These are phyloP conservation scores for Spea hammondii DNA, from an alignment of 2,797 vertebrate genomes.

Conservation along the genomic window DNA sequence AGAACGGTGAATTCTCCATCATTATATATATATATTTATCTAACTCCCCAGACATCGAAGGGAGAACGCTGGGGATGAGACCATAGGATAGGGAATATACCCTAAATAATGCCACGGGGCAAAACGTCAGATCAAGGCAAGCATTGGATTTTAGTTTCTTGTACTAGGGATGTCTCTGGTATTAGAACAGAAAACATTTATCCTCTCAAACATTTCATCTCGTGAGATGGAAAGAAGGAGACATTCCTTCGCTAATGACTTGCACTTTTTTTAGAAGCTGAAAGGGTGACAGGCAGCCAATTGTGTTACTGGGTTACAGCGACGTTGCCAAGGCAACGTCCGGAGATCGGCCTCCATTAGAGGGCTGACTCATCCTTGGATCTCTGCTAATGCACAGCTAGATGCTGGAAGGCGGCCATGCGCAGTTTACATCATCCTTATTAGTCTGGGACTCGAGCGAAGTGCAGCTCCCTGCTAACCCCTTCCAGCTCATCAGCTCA, in stretches of 20 bases:
- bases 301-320: slow-evolving; percentile 52
- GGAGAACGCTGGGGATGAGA: no score
- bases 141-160: no score
- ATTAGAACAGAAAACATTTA: background rate
- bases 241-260: slow-evolving; percentile 51
- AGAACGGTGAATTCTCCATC: no score
- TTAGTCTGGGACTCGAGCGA: slow-evolving; percentile 23
- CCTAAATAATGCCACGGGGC: no score
- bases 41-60: no score
- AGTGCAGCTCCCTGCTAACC: background rate
- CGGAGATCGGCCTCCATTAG: slow-evolving; percentile 45
- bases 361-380: slow-evolving; percentile 51
- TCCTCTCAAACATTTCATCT: background rate
- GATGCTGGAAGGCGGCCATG: slow-evolving; percentile 43
- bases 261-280: slow-evolving; percentile 25
- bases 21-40: no score
- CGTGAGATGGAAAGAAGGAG: background rate
- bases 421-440: slow-evolving; percentile 40
- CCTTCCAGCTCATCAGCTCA: background rate
- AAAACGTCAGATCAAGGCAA: no score
- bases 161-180: background rate
- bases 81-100: no score
- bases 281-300: slow-evolving; percentile 12
- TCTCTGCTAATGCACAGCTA: slow-evolving; percentile 38
- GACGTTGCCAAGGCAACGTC: slow-evolving; percentile 55